A percentile compares a stretch with the other conserved stretches of the same genome.
These are phyloP conservation scores for Cryptotis parvus DNA, from an alignment of 2,113 vertebrate genomes.

Conservation along the genomic window DNA sequence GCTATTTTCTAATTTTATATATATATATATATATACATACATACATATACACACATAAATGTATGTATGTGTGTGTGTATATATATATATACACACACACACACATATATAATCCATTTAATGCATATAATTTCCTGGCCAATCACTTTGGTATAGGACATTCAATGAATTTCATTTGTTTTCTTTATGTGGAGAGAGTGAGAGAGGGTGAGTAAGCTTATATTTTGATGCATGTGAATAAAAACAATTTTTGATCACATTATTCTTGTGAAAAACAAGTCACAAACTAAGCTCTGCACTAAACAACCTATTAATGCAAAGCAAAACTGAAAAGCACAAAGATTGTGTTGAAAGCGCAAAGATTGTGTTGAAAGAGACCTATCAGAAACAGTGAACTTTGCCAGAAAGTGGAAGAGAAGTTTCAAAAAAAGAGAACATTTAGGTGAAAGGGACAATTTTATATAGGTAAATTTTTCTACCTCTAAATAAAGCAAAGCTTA, in stretches of 20 bases:
- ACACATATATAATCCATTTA: conserved; percentile 49
- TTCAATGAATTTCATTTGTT: conserved; percentile 56
- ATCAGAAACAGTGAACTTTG: conserved; percentile 38
- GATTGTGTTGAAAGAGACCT: conserved; percentile 58
- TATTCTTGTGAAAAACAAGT: conserved; percentile 82
- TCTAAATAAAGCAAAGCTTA: conserved; percentile 74
- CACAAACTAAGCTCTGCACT: conserved; percentile 73
- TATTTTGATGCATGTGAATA: conserved; percentile 42
- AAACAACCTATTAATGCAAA: conserved; percentile 77
- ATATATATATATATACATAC: too few relatives aligned
- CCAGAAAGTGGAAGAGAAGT: background rate
- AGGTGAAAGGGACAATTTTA: conserved; percentile 51
- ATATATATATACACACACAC: too few relatives aligned
- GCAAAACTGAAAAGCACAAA: conserved; percentile 76
- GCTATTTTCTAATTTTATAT: too few relatives aligned
- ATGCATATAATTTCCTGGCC: conserved; percentile 43
- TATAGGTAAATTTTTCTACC: conserved; percentile 55
- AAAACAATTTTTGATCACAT: conserved; percentile 69
- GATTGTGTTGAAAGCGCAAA: conserved; percentile 69
- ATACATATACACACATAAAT: too few relatives aligned
- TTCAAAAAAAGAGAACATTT: conserved; percentile 34
- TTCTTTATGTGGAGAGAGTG: background rate
- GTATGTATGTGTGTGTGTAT: too few relatives aligned
- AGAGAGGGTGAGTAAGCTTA: background rate
- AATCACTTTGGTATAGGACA: background rate